Base-by-base conservation (phyloP, 2,113 vertebrate species). In the Lophura nycthemera region DNA sequence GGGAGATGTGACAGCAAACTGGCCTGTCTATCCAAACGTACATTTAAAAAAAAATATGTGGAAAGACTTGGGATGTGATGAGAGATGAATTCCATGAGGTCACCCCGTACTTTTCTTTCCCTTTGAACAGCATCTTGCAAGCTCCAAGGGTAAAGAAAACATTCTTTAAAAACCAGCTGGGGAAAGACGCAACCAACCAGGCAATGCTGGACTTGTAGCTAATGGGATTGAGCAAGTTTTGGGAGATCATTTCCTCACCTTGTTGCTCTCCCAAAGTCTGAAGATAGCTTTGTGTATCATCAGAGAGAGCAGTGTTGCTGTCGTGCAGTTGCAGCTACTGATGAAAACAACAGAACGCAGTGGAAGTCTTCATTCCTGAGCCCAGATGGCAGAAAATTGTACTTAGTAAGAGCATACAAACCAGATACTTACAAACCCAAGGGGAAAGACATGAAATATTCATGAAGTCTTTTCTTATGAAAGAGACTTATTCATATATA, bases 401-500 rank as follows among this genome's bases (percentile, higher is more conserved):
- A 77, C 70, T 60, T 66, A 65, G 88, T 78, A 78, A 83, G 67
- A 80, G 59, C 56, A 56, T 73, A 59, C 73, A 94, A 94, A 76
- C 83, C 92, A 97, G 91, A 81, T 93, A 90, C 94, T 52, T 90
- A 63, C 78, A 89, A 86, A 93, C 86, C 77, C 6, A 0, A 83
- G 61, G 82, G 89, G 75, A 86, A 93, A 87, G 61, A 63, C 79
- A 92, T 96, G 89, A 96, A 97, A 96, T 94, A 96, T 96, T 94
- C 94, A 96, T 96, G 95, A 90, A 94, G 40, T 10, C 69, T 86
- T 94, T 89, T 91, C 90, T 71, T 95, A 96, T 97, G 92, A 96
- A 96, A 93, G 94, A 87, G 74, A 24, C 67, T 96, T 85, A 95
- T 96, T 97, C 95, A 94, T 78, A 6, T 50, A 8, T 52, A 8